Evolutionary conservation across 2,113 vertebrate species (phyloP).

Genomic region (Candoia aspera): DNA sequence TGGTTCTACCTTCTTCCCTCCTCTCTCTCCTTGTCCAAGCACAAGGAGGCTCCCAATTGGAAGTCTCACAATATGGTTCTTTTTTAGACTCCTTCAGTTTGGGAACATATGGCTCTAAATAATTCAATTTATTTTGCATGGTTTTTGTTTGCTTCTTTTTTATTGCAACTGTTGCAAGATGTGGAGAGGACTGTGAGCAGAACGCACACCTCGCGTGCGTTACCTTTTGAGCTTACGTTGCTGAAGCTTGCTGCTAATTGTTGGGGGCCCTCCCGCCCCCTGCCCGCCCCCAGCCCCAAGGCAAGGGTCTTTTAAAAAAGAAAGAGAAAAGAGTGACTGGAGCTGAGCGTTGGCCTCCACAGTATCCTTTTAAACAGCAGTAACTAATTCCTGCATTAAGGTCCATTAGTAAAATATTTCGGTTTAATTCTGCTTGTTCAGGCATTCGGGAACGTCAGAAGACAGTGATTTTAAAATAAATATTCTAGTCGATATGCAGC

Average conservation of each 20-base stretch:
- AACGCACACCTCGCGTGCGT: neutral
- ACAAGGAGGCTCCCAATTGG: slow-evolving; percentile 48
- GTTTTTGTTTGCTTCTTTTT: slow-evolving; percentile 33
- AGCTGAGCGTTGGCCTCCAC: neutral
- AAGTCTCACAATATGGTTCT: slow-evolving; percentile 58
- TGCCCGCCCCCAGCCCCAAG: neutral
- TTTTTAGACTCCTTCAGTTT: slow-evolving; percentile 68
- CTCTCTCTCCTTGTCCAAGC: slow-evolving; percentile 32
- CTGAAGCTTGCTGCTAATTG: neutral
- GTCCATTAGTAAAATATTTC: neutral
- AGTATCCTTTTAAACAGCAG: neutral
- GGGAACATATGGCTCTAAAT: slow-evolving; percentile 76
- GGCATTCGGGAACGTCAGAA: neutral
- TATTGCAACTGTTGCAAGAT: slow-evolving; percentile 49
- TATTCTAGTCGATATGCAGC: neutral
- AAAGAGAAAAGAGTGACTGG: neutral
- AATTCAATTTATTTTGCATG: slow-evolving; percentile 75
- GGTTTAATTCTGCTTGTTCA: neutral
- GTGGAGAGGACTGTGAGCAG: too few relatives aligned
- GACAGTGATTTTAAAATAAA: neutral
- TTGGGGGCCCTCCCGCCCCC: neutral
- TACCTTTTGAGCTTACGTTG: neutral
- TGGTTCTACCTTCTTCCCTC: neutral
- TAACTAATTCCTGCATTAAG: neutral
- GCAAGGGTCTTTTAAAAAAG: neutral